Evolutionary conservation across 2,888 invertebrate species (phyloP).

Genomic region (Cantharis rustica): DNA sequence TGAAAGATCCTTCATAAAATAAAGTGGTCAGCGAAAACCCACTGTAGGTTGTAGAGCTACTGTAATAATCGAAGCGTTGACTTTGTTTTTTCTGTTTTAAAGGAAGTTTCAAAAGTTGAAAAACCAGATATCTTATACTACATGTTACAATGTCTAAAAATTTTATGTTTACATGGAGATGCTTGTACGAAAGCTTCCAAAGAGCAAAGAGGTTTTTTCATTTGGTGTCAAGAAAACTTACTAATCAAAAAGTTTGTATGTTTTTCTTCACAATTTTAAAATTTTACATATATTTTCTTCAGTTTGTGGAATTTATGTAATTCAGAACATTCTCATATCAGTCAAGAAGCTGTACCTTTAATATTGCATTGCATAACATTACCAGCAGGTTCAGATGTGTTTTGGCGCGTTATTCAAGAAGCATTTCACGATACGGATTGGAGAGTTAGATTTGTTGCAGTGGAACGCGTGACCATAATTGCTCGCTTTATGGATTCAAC

Average conservation of each 20-base stretch:
- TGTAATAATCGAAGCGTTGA: not conserved
- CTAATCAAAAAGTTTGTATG: slow-evolving; percentile 83
- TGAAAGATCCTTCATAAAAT: too few relatives aligned
- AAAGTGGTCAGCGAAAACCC: too few relatives aligned
- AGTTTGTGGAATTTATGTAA: slow-evolving; percentile 93
- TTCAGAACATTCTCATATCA: slow-evolving; percentile 92
- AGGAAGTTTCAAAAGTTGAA: slow-evolving; percentile 80
- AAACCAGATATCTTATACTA: slow-evolving; percentile 94
- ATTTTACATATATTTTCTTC: slow-evolving; percentile 34
- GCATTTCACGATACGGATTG: slow-evolving; percentile 92
- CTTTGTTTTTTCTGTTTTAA: slow-evolving; percentile 19
- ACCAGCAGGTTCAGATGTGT: slow-evolving; percentile 91
- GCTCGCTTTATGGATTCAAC: slow-evolving; percentile 92
- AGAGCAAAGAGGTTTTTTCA: slow-evolving; percentile 90
- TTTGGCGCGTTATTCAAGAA: slow-evolving; percentile 94
- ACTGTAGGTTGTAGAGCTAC: too few relatives aligned
- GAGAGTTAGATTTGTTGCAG: slow-evolving; percentile 89
- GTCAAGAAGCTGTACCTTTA: slow-evolving; percentile 89
- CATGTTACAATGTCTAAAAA: slow-evolving; percentile 88
- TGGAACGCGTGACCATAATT: slow-evolving; percentile 92
- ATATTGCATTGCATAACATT: slow-evolving; percentile 94
- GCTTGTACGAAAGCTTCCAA: slow-evolving; percentile 84
- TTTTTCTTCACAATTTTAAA: slow-evolving; percentile 3
- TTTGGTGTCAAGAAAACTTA: slow-evolving; percentile 95
- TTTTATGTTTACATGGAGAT: slow-evolving; percentile 91